These are phyloP conservation scores for Drosophila incognita DNA, from an alignment of 2,888 invertebrate genomes.

Conservation along the genomic window DNA sequence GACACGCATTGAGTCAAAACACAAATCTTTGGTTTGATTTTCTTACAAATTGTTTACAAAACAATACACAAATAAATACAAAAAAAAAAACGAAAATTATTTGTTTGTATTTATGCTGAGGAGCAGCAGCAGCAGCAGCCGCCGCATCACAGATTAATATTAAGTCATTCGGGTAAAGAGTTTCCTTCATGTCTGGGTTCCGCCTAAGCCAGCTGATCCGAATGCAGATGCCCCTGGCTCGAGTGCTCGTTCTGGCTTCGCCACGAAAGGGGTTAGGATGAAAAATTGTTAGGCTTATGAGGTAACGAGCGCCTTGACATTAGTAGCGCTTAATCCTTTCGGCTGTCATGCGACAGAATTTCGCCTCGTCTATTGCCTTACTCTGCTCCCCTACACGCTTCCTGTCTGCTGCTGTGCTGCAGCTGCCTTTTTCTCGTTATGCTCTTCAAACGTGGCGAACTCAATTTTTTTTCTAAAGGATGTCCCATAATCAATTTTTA, in stretches of 20 bases:
- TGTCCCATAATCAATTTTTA: neutral
- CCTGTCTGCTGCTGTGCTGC: slow-evolving; percentile 29
- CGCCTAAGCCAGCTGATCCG: slow-evolving; percentile 42
- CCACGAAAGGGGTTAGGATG: slow-evolving; percentile 42
- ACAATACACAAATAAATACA: slow-evolving; percentile 15
- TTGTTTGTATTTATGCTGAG: slow-evolving; percentile 65
- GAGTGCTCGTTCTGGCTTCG: slow-evolving; percentile 1
- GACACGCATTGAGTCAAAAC: slow-evolving; percentile 21
- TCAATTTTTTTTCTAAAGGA: neutral
- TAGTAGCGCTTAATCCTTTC: slow-evolving; percentile 67
- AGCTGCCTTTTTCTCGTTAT: slow-evolving; percentile 35
- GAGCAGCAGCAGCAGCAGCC: slow-evolving; percentile 12
- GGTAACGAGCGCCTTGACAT: slow-evolving; percentile 45
- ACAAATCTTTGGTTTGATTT: slow-evolving; percentile 63
- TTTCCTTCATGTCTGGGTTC: slow-evolving; percentile 22
- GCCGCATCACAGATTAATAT: slow-evolving; percentile 60
- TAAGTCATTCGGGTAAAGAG: slow-evolving; percentile 64
- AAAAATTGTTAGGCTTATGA: slow-evolving; percentile 63
- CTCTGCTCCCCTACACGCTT: slow-evolving; percentile 3
- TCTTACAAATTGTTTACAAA: slow-evolving; percentile 72
- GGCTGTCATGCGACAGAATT: slow-evolving; percentile 33
- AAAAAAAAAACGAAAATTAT: slow-evolving; percentile 40
- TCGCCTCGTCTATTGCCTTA: slow-evolving; percentile 1
- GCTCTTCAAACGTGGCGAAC: slow-evolving; percentile 1
- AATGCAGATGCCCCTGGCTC: neutral